Percentiles rank a stretch among this genome's conserved stretches.
phyloP scores from a whole-genome alignment of 2,888 invertebrate genomes.

The Gisinianus flammeolus region DNA sequence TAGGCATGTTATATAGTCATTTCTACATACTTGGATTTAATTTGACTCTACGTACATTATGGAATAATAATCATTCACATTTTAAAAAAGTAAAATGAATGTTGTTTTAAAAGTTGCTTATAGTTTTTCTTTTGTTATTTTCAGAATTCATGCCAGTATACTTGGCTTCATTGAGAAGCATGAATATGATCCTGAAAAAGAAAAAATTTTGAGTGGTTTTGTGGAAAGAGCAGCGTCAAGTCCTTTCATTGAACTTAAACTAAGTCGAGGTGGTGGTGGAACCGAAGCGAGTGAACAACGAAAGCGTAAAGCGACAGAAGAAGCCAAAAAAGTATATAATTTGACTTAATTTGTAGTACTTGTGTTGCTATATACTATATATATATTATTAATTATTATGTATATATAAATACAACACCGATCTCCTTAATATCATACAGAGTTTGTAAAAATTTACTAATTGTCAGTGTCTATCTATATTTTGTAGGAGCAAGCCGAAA shows the following conservation, averaged over 20 bases:
- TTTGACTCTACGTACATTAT: not conserved
- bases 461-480: not conserved
- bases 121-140: slow-evolving; percentile 61
- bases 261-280: slow-evolving; percentile 43
- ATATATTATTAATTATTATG: too few species aligned
- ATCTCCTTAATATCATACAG: too few species aligned
- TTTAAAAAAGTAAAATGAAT: not conserved
- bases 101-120: not conserved
- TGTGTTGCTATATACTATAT: too few species aligned
- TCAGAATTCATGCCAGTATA: slow-evolving; percentile 84
- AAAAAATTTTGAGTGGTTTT: slow-evolving; percentile 60
- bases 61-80: not conserved
- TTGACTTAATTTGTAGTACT: not conserved
- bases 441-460: not conserved
- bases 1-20: slow-evolving; percentile 46
- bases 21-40: too few species aligned
- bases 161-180: slow-evolving; percentile 82
- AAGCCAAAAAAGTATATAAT: slow-evolving; percentile 22
- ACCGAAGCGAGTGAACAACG: slow-evolving; percentile 43
- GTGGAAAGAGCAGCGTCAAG: slow-evolving; percentile 60
- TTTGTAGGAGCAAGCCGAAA: slow-evolving; percentile 26
- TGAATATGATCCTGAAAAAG: slow-evolving; percentile 62
- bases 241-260: slow-evolving; percentile 53
- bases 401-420: too few species aligned
- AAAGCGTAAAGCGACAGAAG: slow-evolving; percentile 29